Percentiles rank a stretch among this genome's conserved stretches.
These are phyloP conservation scores for Prunella fulvescens DNA, from an alignment of 2,113 vertebrate genomes.

Conservation along the genomic window DNA sequence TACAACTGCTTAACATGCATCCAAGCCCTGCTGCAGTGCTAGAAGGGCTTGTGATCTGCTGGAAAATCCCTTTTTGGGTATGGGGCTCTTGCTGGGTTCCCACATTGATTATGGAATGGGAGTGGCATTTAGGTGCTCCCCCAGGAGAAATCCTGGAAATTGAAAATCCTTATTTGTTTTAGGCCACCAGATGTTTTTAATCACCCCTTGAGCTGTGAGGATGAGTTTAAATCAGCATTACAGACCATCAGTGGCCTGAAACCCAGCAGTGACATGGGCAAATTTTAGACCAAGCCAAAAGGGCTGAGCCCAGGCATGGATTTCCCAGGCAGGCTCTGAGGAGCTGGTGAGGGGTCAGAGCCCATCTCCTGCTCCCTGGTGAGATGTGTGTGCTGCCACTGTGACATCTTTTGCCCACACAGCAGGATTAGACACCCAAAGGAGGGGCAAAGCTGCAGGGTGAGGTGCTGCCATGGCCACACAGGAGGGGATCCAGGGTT, in stretches of 20 bases:
- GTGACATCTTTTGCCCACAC: rapidly evolving
- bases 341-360: background rate
- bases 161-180: background rate
- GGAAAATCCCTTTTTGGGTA: background rate
- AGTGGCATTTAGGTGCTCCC: too few species aligned
- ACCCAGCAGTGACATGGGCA: background rate
- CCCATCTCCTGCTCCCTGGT: background rate
- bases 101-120: background rate
- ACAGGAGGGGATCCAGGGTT: background rate
- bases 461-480: background rate
- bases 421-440: background rate
- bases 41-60: background rate
- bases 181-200: background rate
- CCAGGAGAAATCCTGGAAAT: background rate
- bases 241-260: background rate
- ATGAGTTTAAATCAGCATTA: background rate
- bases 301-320: background rate
- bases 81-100: background rate
- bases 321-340: background rate
- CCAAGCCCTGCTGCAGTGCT: background rate
- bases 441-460: background rate
- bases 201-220: background rate
- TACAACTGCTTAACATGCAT: background rate
- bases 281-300: background rate
- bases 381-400: rapidly evolving